Base-by-base conservation (phyloP, 92 coral and sea anemone species). In the Zoanthus solanderi region DNA sequence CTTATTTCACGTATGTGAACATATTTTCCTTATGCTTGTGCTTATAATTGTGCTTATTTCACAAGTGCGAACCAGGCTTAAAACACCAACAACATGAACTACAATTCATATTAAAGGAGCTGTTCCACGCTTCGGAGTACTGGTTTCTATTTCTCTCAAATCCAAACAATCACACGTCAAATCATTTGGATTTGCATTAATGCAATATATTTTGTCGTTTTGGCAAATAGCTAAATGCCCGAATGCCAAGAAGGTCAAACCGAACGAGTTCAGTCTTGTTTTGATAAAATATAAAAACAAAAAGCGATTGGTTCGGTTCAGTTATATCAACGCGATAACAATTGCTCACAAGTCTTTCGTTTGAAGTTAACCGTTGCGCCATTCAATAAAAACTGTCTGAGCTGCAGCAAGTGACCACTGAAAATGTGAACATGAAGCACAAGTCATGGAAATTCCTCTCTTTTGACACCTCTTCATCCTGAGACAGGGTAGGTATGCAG, bases 401-500 rank as follows among this genome's bases (percentile, higher is more conserved):
- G 75, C 75, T 71, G 46, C 75, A 71, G 75, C 75, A 32, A 71
- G 42, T 31, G 45, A 71, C 45, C 75, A 23, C 75, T 30, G 46
- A 71, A 29, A 28, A 44, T 69, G 23, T 28, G 75, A 71, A 31
- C 15, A 71, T 30, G 75, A 31, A 23, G 17, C 46, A 30, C 75
- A 69, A 37, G 4, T 37, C 42, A 1, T 37, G 42, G 42, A 37
- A 37, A 37, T 37, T 37, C 2, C 42, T 37, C 42, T 2, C 42
- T 37, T 37, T 37, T 37, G 42, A 37, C 42, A 2, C 42, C 42
- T 37, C 42, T 37, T 37, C 42, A 37, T 37, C 4, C 42, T 37
- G 42, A 37, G 2, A 37, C 3, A 37, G 42, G 4, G 42, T 2
- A 37, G 42, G 42, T 37, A 37, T 37, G 42, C 42, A 37, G 42